Percentiles rank a stretch among this genome's conserved stretches.
These are phyloP conservation scores for Brachionus rotundiformis DNA, from an alignment of 1,140 invertebrate species.

Conservation along the genomic window DNA sequence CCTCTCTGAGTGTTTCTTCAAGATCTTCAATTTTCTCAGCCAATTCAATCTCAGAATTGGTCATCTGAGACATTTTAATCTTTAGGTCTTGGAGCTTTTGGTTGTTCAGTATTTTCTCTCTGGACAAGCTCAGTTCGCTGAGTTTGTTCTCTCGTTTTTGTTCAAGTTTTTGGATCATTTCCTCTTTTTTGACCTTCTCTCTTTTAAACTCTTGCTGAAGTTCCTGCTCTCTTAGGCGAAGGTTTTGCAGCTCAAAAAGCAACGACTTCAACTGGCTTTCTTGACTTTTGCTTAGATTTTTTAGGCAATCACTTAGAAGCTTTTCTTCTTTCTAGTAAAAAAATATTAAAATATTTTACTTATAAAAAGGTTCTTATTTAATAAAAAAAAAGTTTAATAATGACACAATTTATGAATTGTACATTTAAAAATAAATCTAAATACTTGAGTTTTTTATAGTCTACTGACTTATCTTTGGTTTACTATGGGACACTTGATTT, in stretches of 20 bases:
- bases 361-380: not conserved
- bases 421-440: too few relatives aligned
- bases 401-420: too few relatives aligned
- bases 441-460: too few relatives aligned
- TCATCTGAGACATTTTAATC: constrained; percentile 28
- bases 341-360: not conserved
- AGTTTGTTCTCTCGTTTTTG: constrained; percentile 16
- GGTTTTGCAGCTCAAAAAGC: constrained; percentile 26
- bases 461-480: too few relatives aligned
- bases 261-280: constrained; percentile 7
- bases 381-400: not conserved
- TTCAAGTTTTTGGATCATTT: not conserved
- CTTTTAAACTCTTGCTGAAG: constrained; percentile 19
- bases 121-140: not conserved
- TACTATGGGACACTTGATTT: too few relatives aligned
- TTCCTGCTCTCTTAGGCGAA: constrained; percentile 29
- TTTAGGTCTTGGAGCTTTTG: constrained; percentile 1
- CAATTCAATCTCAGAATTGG: constrained; percentile 7
- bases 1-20: not conserved
- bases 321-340: not conserved
- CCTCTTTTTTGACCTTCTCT: not conserved
- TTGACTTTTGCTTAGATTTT: not conserved
- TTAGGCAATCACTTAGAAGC: constrained; percentile 22
- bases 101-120: constrained; percentile 23
- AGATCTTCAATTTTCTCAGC: not conserved